Base-by-base conservation (phyloP, 2,113 vertebrate genomes). In the Gorsachius goisagi region DNA sequence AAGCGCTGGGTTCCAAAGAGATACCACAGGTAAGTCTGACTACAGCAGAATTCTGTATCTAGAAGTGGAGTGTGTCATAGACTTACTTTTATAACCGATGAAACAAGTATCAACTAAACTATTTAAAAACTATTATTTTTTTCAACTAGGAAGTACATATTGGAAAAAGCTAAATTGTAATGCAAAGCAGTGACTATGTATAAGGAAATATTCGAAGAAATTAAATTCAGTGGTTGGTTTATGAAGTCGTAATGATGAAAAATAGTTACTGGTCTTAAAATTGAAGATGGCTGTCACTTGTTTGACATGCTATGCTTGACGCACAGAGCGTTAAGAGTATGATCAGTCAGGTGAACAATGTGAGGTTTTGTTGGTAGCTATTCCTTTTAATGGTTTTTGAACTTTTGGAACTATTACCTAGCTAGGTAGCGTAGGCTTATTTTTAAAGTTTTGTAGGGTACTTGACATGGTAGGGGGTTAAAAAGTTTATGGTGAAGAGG, bases 1-100 rank as follows among this genome's bases (percentile, higher is more conserved):
- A 99, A 95, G 99, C 99, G 1, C 98, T 99, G 90, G 99, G 99
- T 39, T 99, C 99, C 83, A 99, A 99, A 96, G 99, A 99, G 93
- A 99, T 99, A 67, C 99, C 99, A 7, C 97, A 97, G 98, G 99
- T 99, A 81, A 97, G 85, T 45, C 26, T 81, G 80, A 30, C 66
- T 77, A 1, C 60, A 53, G 52, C 17, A 68, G 27, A 67, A 44
- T 68, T 66, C 58, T 64, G 0, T 6, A 3, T 3, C 1, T 47
- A 22, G 41, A 32, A 45, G 14, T 67, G 23, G 14, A n/a, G 11
- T 20, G 15, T 82, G 7, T 78, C 5, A 15, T 23, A 9, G 32
- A 22, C 33, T 41, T 53, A 6, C 2, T 60, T 22, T 39, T 82
- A 1, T 9, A 37, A 69, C 18, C 80, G 32, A 44, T 21, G 24